A percentile compares a stretch with the other conserved stretches of the same genome.
These are phyloP conservation scores for Pegea sp. DNA, from an alignment of 23 tunicate genomes.

Conservation along the genomic window DNA sequence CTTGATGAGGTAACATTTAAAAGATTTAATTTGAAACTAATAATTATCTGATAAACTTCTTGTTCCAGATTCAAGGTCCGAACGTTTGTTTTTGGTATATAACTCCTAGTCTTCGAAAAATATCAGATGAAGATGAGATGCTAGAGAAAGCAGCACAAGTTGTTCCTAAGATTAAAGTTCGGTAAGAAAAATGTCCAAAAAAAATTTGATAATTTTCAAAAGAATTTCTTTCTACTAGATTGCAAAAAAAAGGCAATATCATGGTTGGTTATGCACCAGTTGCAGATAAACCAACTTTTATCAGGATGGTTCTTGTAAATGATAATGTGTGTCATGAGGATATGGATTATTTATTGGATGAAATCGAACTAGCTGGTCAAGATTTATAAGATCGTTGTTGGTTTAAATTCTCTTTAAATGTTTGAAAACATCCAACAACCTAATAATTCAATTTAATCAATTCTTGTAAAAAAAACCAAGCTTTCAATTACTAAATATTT, in stretches of 20 bases:
- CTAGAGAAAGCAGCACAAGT: slow-evolving; percentile 18
- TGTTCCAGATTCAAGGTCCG: slow-evolving; percentile 26
- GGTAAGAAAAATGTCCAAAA: too few relatives aligned
- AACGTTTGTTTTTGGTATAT: slow-evolving; percentile 75
- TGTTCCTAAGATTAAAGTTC: slow-evolving; percentile 25
- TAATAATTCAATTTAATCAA: too few relatives aligned
- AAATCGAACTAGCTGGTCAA: slow-evolving; percentile 20
- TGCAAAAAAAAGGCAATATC: slow-evolving; percentile 38
- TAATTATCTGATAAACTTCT: not conserved
- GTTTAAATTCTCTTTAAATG: too few relatives aligned
- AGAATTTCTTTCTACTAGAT: slow-evolving; percentile 5
- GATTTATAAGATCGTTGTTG: too few relatives aligned
- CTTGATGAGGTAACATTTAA: slow-evolving; percentile 44
- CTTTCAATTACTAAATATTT: too few relatives aligned
- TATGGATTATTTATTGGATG: slow-evolving; percentile 42
- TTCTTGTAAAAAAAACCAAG: too few relatives aligned
- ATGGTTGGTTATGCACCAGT: slow-evolving; percentile 30
- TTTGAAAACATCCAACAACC: too few relatives aligned
- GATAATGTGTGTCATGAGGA: slow-evolving; percentile 16
- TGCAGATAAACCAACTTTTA: slow-evolving; percentile 20
- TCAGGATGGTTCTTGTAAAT: slow-evolving; percentile 33
- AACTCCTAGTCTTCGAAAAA: slow-evolving; percentile 34
- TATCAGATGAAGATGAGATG: slow-evolving; percentile 9
- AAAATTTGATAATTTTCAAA: too few relatives aligned
- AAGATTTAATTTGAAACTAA: too few relatives aligned